These are phyloP conservation scores for Hipposideros larvatus DNA, from an alignment of 2,797 vertebrate species.

Conservation along the genomic window DNA sequence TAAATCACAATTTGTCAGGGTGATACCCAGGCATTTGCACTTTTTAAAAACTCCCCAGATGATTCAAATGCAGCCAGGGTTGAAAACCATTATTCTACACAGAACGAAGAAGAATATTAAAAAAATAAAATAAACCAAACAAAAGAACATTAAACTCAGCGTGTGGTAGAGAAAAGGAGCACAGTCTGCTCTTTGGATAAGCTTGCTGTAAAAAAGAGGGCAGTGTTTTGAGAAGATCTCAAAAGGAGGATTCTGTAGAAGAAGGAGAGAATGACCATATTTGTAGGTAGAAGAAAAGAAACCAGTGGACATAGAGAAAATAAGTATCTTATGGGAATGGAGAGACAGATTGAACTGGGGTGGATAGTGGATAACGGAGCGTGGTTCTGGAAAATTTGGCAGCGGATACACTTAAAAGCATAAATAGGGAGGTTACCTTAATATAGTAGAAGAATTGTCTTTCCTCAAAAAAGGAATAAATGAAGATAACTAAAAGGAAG, in stretches of 20 bases:
- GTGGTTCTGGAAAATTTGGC: background rate
- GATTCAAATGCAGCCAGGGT: background rate
- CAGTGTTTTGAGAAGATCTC: background rate
- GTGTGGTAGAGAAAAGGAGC: background rate
- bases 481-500: background rate
- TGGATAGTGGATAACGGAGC: background rate
- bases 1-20: background rate
- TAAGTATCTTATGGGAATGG: background rate
- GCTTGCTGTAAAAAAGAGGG: background rate
- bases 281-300: background rate
- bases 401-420: background rate
- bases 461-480: background rate
- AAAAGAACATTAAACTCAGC: background rate
- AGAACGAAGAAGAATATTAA: background rate
- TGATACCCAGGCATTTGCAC: background rate
- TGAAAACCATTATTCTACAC: background rate
- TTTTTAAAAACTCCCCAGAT: background rate
- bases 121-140: background rate
- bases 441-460: background rate
- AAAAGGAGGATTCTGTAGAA: background rate
- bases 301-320: background rate
- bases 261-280: background rate
- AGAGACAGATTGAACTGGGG: background rate
- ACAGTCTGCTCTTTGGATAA: background rate
- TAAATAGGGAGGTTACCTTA: background rate